Conservation (phyloP, 2,797 vertebrate genomes). For the Pteronotus mesoamericanus region DNA sequence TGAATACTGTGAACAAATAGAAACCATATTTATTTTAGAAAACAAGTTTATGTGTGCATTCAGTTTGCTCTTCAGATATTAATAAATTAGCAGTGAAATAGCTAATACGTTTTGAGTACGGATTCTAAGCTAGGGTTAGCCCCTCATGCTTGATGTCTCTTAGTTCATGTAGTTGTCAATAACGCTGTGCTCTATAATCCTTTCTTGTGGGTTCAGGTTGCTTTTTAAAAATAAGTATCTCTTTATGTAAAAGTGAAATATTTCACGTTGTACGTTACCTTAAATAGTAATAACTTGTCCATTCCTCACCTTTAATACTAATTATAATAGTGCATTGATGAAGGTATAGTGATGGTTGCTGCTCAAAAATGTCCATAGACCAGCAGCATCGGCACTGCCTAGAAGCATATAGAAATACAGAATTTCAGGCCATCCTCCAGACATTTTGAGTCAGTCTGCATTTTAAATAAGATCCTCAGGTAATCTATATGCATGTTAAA, state of each 20-base stretch:
- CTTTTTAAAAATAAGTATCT: background rate
- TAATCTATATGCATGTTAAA: background rate
- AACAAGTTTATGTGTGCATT: background rate
- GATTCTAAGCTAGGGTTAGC: background rate
- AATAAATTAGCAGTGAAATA: background rate
- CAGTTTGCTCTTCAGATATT: background rate
- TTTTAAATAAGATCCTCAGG: background rate
- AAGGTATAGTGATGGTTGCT: background rate
- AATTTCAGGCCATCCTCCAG: background rate
- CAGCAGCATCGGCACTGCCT: too few species aligned
- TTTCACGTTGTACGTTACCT: background rate
- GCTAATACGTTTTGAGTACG: background rate
- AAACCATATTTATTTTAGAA: slow-evolving; percentile 14
- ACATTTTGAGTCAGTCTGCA: background rate
- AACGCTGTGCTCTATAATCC: background rate
- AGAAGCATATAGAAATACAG: background rate
- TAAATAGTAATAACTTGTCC: background rate
- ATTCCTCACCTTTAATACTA: background rate
- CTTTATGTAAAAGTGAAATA: background rate
- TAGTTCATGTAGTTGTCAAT: background rate
- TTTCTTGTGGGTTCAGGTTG: background rate
- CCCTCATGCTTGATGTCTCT: background rate
- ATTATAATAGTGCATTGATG: background rate
- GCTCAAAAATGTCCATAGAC: background rate
- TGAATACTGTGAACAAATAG: background rate